Base-by-base conservation (phyloP, 2,797 vertebrate genomes). In the Kryptolebias ocellatus region DNA sequence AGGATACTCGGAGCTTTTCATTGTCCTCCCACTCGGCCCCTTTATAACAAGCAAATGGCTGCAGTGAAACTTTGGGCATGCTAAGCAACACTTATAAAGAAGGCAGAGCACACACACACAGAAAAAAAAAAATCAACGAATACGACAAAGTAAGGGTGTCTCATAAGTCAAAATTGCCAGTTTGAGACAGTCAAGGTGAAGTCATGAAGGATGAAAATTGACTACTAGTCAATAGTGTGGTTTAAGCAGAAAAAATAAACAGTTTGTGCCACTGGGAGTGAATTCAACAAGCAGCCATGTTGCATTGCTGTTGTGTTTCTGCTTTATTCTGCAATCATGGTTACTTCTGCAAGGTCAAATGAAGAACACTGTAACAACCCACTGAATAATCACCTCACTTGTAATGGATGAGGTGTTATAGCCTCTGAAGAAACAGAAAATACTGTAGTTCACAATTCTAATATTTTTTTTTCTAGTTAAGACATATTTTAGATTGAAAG, bases 251-350 rank as follows among this genome's bases (percentile, higher is more conserved):
- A 59, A 37, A 28, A 59, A 69, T 31, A 20, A 60, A 44, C 34
- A 16, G 44, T 20, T 56, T 27, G 18, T 49, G 49, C 34, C 46
- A 56, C 57, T 31, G 4, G 27, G 53, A 68, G 60, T 56, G 7
- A 62, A n/a, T 70, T 74, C 49, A 72, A 67, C 70, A 78, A 68
- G 42, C 79, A 77, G 68, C 50, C 78, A 60, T 46, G 37, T 39
- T 64, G 62, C 59, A 62, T 67, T 47, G 29, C 64, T 73, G 61
- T 76, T 63, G 61, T 67, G 72, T 86, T 83, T 89, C 78, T 80
- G 72, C 76, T 93, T 91, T 92, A 92, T 90, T 92, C 76, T 10
- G 75, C 78, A 89, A 79, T 74, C 75, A 79, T 65, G 72, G 80
- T 86, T 76, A 87, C 78, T 75, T 81, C 61, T 74, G 81, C 81